Base-by-base conservation (phyloP, 2,113 vertebrate genomes). In the Microcebus jonahi region DNA sequence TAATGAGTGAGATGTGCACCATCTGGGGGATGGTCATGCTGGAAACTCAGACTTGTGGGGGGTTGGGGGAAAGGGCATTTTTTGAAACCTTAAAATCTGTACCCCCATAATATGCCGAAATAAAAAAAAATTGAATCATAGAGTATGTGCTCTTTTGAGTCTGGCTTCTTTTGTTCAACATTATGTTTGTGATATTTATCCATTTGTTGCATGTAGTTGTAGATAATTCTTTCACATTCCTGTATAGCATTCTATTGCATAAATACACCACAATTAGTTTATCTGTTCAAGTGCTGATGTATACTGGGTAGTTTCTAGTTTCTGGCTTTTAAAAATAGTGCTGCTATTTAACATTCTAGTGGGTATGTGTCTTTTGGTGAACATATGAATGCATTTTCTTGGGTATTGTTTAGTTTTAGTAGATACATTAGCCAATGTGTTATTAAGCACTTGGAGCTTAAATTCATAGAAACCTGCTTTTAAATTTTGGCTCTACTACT, bases 391-490 rank as follows among this genome's bases (percentile, higher is more conserved):
- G 27, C 34, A 83, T 92, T 97, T 71, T 42, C 9, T 39, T 55
- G 25, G 8, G 0, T 76, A 48, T 67, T 53, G 31, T 87, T 73
- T 79, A 88, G 39, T 6, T 73, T 73, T 79, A 67, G 39, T 68
- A 82, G 13, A 79, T 82, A 77, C 5, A 39, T 27, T 92, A 85
- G n/a, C 7, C 63, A 92, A 82, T 93, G 27, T 68, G 70, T 67
- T 89, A 82, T 90, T 90, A 92, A 94, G 36, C 73, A 45, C 39
- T 84, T 83, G 27, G 48, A 94, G 53, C 31, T 87, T 90, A 84
- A 87, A 89, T 90, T 65, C 87, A 93, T 63, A 80, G 92, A 95
- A 93, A 53, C 8, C 21, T 85, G 67, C 29, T 50, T 91, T 96
- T 42, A 90, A 84, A 84, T 68, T 94, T 91, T 61, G 53, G 15